Base-by-base conservation (phyloP, 2,888 invertebrate species). In the Scaeva pyrastri region DNA sequence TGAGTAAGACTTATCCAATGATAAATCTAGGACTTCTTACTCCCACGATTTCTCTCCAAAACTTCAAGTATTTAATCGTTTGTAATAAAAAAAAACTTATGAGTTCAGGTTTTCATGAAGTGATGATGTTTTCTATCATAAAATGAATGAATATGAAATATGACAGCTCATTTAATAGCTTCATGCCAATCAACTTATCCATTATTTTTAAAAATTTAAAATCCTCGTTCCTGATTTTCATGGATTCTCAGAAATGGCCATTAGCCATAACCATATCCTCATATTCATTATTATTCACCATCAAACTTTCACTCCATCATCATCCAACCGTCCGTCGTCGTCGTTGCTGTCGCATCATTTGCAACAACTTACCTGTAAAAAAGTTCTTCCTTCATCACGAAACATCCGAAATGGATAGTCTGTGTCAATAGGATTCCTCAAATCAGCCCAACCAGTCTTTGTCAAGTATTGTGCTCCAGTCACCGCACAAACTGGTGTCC, bases 401-500 rank as follows among this genome's bases (percentile, higher is more conserved):
- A 96, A 96, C 86, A 97, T 93, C 88, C 95, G 94, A 89, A 97
- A 97, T n/a, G 96, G 96, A 85, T 96, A 96, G 90, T 96, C 96
- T 0, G 95, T 94, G 89, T 96, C 95, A 1, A 96, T 93, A 12
- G 96, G 95, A 92, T 96, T 97, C 88, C 96, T 94, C 68, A 97
- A 93, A 90, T 97, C 97, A 64, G 95, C 93, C 95, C 97, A 97
- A 70, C 97, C 97, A 89, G 94, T 94, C 70, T 94, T 94, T 19
- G 96, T 95, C 70, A 97, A 93, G 91, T 96, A 97, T 91, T 97
- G 97, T 4, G 97, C 96, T 23, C 96, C 96, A 14, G 97, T 96
- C 74, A 97, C 96, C 12, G 97, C 97, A 90, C 97, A 97, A 75
- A 97, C 95, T 36, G 97, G 97, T 14, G 96, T 96, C 89, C 94